Percentiles rank a stretch among this genome's conserved stretches.
These are phyloP conservation scores for Phylloscopus collybita DNA, from an alignment of 2,797 vertebrate species.

Conservation along the genomic window DNA sequence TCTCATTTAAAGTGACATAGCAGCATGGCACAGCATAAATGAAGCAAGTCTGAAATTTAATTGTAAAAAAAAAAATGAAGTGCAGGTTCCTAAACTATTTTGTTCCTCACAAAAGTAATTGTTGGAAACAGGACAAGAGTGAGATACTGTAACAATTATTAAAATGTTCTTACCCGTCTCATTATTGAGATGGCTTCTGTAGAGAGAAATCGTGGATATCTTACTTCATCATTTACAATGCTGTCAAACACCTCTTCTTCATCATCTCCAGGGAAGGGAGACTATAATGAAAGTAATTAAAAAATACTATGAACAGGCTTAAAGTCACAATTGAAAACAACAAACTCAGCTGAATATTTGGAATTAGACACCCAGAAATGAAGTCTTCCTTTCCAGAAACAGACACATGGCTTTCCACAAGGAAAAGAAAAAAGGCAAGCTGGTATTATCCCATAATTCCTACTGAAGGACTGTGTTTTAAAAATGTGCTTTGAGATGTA, in stretches of 20 bases:
- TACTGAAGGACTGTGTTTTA: background rate
- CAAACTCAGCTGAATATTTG: background rate
- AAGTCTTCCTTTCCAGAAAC: background rate
- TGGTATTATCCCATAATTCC: background rate
- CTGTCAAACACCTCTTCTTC: conserved; percentile 99
- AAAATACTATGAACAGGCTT: background rate
- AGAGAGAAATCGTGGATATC: conserved; percentile 95
- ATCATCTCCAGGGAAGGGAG: conserved; percentile 97
- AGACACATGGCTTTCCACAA: background rate
- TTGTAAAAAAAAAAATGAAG: background rate
- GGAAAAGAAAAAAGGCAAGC: background rate
- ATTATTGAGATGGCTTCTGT: conserved; percentile 99
- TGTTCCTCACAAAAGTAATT: background rate
- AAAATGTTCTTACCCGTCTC: conserved; percentile 88
- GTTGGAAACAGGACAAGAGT: background rate
- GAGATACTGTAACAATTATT: background rate
- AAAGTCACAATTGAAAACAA: background rate
- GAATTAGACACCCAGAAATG: background rate
- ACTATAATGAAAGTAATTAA: conserved; percentile 75
- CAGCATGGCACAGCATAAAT: background rate
- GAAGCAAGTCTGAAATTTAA: background rate
- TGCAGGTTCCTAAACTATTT: background rate
- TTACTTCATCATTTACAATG: conserved; percentile 98
- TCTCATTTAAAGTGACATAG: background rate
- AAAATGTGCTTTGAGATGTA: background rate